Conservation (phyloP, 2,888 invertebrate genomes). For the Nymphalis urticae region DNA sequence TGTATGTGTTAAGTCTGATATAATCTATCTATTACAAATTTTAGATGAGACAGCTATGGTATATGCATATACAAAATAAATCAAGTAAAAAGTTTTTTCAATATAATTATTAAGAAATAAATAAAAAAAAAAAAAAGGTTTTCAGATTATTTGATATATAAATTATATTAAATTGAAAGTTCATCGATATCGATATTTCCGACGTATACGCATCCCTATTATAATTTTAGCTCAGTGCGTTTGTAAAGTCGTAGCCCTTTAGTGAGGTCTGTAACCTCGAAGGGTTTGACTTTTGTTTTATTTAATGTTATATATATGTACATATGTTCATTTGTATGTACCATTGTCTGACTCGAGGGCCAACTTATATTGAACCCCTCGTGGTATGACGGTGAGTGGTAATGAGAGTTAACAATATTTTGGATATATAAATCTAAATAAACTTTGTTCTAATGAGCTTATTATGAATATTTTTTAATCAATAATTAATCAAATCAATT, state of each 20-base stretch:
- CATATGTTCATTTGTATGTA: neutral
- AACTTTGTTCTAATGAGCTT: too few relatives aligned
- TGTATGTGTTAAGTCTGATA: too few relatives aligned
- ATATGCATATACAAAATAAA: too few relatives aligned
- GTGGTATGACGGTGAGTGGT: neutral
- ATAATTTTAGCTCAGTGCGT: constrained; percentile 41
- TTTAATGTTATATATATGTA: neutral
- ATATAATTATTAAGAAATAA: too few relatives aligned
- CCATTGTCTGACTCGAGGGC: neutral
- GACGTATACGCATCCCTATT: constrained; percentile 34
- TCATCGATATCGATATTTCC: constrained; percentile 27
- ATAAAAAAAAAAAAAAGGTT: too few relatives aligned
- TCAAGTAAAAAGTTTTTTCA: too few relatives aligned
- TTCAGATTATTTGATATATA: too few relatives aligned
- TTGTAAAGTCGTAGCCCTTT: constrained; percentile 39
- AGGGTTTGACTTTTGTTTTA: constrained; percentile 19
- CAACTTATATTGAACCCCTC: neutral
- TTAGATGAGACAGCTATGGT: too few relatives aligned
- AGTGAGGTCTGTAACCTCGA: constrained; percentile 42
- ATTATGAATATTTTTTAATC: too few relatives aligned
- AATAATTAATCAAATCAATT: too few relatives aligned
- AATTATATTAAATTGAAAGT: neutral
- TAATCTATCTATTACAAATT: too few relatives aligned
- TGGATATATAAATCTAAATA: neutral
- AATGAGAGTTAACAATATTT: neutral